Evolutionary conservation across 1,140 invertebrate species (phyloP).

Genomic region (Lordiphosa stackelbergi): DNA sequence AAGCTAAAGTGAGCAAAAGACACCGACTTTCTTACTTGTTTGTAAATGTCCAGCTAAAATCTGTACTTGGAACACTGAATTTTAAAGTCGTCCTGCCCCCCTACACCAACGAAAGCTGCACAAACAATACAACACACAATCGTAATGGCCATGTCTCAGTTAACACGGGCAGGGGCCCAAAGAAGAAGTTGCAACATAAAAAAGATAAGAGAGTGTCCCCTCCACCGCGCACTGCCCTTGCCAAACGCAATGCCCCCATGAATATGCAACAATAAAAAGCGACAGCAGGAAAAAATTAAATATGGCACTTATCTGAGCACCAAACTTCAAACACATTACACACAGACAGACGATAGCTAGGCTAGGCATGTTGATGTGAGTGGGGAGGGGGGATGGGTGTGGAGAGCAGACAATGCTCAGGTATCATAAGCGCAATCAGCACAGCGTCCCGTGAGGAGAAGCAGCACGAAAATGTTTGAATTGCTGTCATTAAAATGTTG

Average conservation of each 20-base stretch:
- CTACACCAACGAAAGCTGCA: too few relatives aligned
- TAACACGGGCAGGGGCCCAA: neutral
- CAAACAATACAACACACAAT: neutral
- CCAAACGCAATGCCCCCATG: conserved; percentile 23
- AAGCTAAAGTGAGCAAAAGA: too few relatives aligned
- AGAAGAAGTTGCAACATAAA: conserved; percentile 57
- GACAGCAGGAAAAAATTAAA: conserved; percentile 55
- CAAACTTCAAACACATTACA: conserved; percentile 55
- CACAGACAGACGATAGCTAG: conserved; percentile 11
- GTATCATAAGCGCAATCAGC: conserved; percentile 60
- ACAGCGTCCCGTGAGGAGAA: conserved; percentile 7
- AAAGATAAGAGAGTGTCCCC: conserved; percentile 45
- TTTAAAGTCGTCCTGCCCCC: neutral
- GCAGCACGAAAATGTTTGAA: conserved; percentile 52
- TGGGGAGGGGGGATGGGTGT: neutral
- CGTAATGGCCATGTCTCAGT: conserved; percentile 6
- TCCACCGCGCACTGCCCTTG: neutral
- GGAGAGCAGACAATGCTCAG: conserved; percentile 50
- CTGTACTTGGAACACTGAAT: too few relatives aligned
- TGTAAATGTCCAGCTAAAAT: too few relatives aligned
- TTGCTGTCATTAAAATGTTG: conserved; percentile 76
- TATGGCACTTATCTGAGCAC: conserved; percentile 60
- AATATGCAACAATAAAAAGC: conserved; percentile 69
- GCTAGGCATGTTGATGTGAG: neutral
- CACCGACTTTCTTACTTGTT: too few relatives aligned